A percentile compares a stretch with the other conserved stretches of the same genome.
phyloP scores from a whole-genome alignment of 2,888 invertebrate species.

The Drosophila rubida region DNA sequence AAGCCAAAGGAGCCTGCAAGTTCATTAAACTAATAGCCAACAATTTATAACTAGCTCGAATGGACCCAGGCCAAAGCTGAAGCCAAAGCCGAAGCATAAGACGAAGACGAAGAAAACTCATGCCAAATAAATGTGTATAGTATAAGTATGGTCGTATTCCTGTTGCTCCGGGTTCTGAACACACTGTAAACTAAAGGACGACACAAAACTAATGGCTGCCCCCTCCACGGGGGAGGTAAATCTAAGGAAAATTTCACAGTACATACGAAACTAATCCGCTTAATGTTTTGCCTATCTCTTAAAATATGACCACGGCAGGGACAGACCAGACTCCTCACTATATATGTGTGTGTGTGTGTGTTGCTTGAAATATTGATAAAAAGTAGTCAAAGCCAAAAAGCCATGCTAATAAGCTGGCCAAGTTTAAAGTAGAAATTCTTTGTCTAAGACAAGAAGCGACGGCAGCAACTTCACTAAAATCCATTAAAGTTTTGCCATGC shows the following conservation, averaged over 20 bases:
- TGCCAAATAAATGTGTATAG: neutral
- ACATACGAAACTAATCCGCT: constrained; percentile 71
- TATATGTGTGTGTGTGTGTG: constrained; percentile 10
- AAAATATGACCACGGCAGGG: constrained; percentile 53
- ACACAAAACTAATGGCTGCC: constrained; percentile 50
- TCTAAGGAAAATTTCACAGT: constrained; percentile 24
- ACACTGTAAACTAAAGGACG: constrained; percentile 25
- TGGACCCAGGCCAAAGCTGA: constrained; percentile 16
- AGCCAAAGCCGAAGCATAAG: constrained; percentile 6
- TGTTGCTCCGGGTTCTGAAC: neutral
- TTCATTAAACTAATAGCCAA: constrained; percentile 80
- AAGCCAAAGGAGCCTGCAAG: constrained; percentile 65
- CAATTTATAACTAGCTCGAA: constrained; percentile 69
- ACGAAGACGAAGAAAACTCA: neutral
- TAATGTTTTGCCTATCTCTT: constrained; percentile 75
- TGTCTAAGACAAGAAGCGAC: constrained; percentile 7
- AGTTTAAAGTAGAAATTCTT: constrained; percentile 29
- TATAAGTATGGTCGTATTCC: no score
- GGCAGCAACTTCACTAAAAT: constrained; percentile 18
- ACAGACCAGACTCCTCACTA: neutral
- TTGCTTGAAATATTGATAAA: constrained; percentile 50
- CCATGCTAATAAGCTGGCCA: constrained; percentile 23
- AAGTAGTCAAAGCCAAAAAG: constrained; percentile 29
- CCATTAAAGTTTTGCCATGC: constrained; percentile 39
- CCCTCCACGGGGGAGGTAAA: constrained; percentile 19